A percentile compares a stretch with the other conserved stretches of the same genome.
These are phyloP conservation scores for Benitochromis conjunctus DNA, from an alignment of 2,113 vertebrate genomes.

Conservation along the genomic window DNA sequence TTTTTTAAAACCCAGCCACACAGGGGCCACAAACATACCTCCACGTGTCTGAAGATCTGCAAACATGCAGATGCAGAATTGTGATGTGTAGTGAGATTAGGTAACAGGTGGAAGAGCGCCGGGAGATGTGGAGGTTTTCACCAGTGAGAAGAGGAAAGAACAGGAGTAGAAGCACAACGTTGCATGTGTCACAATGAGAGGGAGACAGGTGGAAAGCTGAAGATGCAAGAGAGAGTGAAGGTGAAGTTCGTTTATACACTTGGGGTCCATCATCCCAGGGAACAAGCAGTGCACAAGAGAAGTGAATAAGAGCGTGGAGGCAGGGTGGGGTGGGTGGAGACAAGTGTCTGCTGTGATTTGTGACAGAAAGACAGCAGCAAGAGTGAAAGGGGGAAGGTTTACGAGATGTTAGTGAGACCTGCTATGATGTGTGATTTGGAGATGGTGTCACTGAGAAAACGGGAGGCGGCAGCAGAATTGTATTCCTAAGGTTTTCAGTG, in stretches of 20 bases:
- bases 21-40: background rate
- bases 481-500: background rate
- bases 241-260: background rate
- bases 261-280: background rate
- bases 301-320: background rate
- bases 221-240: background rate
- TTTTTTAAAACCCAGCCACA: background rate
- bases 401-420: background rate
- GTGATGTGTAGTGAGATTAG: background rate
- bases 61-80: background rate
- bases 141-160: background rate
- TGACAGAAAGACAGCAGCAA: background rate
- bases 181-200: background rate
- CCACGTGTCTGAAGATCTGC: background rate
- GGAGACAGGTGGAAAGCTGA: background rate
- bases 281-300: background rate
- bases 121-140: background rate
- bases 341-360: background rate
- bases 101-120: background rate
- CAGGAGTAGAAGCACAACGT: background rate
- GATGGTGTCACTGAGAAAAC: background rate
- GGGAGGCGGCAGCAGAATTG: background rate
- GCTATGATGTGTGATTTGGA: background rate
- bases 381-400: background rate
- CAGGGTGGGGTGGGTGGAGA: background rate